Evolutionary conservation across 2,113 vertebrate species (phyloP), one percentile per base, ranked within the genome.

Genomic region (Henicopernis longicauda): DNA sequence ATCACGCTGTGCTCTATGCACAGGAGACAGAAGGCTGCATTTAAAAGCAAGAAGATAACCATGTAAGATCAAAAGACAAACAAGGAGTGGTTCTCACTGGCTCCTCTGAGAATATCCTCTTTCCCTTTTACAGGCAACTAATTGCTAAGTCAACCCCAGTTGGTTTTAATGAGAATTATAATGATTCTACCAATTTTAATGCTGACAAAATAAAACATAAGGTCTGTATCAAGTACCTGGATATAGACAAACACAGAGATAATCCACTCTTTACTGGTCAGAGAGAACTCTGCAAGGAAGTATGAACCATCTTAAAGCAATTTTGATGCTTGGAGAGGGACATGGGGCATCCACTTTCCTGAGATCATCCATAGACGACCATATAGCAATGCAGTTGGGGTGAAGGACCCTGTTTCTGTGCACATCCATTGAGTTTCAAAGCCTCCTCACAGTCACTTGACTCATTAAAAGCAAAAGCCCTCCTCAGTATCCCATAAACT

Each of bases 11-110:
- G 96, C 20, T 7, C 63, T 74, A 38, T 27, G 44, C 92, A 36
- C 49, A 54, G 66, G 74, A 85, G 81, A 92, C 69, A 91, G 65
- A 90, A 72, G 17, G 61, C 74, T 87, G 86, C 86, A 58, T 91
- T 90, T 79, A 79, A 92, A 92, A 89, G 80, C 69, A 69, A 67
- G 65, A 76, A 77, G 71, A 90, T 42, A 97, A 86, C 58, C 9
- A 20, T 7, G 25, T 54, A 89, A 93, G 92, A 95, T 96, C 89
- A 93, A 96, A 93, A 97, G 91, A 90, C 50, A 79, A 91, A 86
- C 45, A 71, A 84, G 49, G 25, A 95, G 62, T 3, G 0, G 34
- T 57, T 90, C 90, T 91, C 67, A 42, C 70, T 42, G 25, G 49
- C 86, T 91, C 91, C 91, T 94, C 76, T 85, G 91, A 90, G 93